These are phyloP conservation scores for Chloromyia formosa DNA, from an alignment of 2,888 invertebrate species.

Conservation along the genomic window DNA sequence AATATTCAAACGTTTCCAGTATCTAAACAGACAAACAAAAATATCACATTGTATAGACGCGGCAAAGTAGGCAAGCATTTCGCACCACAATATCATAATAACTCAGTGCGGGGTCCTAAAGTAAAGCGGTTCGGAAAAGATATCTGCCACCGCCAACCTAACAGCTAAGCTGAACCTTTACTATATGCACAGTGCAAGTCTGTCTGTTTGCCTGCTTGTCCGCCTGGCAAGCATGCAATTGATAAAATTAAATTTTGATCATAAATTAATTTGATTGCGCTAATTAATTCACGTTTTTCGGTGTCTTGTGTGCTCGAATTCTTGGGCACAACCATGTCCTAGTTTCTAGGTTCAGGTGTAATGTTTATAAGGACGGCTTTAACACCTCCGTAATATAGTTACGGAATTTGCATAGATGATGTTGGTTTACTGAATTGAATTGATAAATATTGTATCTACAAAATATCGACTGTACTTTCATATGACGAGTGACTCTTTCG, in stretches of 20 bases:
- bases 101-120: slow-evolving; percentile 27
- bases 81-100: slow-evolving; percentile 28
- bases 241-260: slow-evolving; percentile 47
- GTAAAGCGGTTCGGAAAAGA: background rate
- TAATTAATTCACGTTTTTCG: slow-evolving; percentile 47
- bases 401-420: too few relatives aligned
- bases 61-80: background rate
- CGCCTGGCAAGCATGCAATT: slow-evolving; percentile 23
- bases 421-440: too few relatives aligned
- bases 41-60: background rate
- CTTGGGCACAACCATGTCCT: background rate
- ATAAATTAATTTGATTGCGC: slow-evolving; percentile 50
- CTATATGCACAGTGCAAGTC: too few relatives aligned
- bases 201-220: background rate
- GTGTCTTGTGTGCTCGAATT: background rate
- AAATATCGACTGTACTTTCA: too few relatives aligned
- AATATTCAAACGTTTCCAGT: background rate
- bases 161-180: background rate
- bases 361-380: background rate
- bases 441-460: too few relatives aligned
- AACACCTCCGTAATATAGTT: background rate
- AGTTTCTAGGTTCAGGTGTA: background rate
- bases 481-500: too few relatives aligned
- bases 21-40: background rate
- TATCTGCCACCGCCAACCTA: background rate